A percentile compares a stretch with the other conserved stretches of the same genome.
Evolutionary conservation across 2,113 vertebrate genomes (phyloP).

Genomic region (Tyrannus savana): DNA sequence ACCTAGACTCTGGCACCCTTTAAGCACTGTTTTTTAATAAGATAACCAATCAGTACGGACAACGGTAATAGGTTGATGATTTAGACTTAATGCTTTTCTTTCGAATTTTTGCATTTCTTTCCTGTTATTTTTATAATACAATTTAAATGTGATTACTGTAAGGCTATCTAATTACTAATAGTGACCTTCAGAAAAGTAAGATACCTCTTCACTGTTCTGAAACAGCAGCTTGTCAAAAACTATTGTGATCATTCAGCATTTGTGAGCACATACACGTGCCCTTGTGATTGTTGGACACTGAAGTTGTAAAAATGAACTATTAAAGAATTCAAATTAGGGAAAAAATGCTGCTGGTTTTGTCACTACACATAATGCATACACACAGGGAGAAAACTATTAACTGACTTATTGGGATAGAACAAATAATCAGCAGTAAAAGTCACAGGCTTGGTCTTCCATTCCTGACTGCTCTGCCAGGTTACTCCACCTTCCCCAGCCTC

Average conservation of each 20-base stretch:
- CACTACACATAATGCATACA: not conserved
- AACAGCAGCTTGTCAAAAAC: not conserved
- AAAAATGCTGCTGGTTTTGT: not conserved
- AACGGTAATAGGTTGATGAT: not conserved
- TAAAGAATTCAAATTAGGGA: not conserved
- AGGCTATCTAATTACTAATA: not conserved
- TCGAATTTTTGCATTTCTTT: not conserved
- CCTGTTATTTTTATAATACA: not conserved
- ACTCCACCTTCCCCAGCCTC: not conserved
- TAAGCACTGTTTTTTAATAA: not conserved
- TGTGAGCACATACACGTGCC: not conserved
- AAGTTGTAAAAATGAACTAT: not conserved
- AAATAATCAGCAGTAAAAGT: not conserved
- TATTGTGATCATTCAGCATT: not conserved
- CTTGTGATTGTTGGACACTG: not conserved
- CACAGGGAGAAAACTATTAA: not conserved
- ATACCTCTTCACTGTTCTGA: not conserved
- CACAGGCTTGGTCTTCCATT: not conserved
- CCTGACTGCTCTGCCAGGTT: not conserved
- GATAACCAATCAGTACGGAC: not conserved
- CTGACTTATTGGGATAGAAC: not conserved
- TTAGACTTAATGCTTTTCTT: not conserved
- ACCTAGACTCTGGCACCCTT: not conserved
- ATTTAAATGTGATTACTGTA: not conserved
- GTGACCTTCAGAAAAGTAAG: not conserved